These are phyloP conservation scores for Cotesia congregata DNA, from an alignment of 2,888 invertebrate genomes.

Conservation along the genomic window DNA sequence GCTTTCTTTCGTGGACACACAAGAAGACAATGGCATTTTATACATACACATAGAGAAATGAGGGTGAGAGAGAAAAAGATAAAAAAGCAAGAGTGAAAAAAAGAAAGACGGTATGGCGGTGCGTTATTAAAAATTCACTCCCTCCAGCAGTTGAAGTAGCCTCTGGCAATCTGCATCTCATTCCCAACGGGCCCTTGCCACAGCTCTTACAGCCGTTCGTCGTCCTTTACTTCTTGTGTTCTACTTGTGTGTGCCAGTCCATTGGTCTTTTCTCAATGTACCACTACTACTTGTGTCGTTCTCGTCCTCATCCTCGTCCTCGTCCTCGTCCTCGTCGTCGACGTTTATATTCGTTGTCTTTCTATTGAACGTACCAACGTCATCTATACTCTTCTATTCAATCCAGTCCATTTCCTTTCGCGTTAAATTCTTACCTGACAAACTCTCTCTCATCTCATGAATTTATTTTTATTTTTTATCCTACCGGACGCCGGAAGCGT, in stretches of 20 bases:
- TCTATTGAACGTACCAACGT: background rate
- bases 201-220: constrained; percentile 29
- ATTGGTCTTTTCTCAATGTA: constrained; percentile 4
- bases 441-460: constrained; percentile 4
- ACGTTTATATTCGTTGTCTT: constrained; percentile 14
- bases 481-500: constrained; percentile 22
- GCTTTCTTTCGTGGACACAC: constrained; percentile 56
- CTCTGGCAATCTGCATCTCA: constrained; percentile 70
- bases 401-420: constrained; percentile 27
- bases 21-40: constrained; percentile 61
- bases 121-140: constrained; percentile 70
- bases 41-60: constrained; percentile 39
- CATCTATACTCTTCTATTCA: constrained; percentile 2
- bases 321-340: constrained; percentile 3
- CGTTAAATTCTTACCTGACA: constrained; percentile 23
- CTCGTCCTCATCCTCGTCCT: constrained; percentile 9
- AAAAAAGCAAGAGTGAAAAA: constrained; percentile 25
- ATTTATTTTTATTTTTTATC: constrained; percentile 3
- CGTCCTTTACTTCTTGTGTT: constrained; percentile 19
- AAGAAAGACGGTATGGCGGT: constrained; percentile 59
- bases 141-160: constrained; percentile 66
- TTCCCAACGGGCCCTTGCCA: constrained; percentile 63
- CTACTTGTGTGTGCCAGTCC: constrained; percentile 22
- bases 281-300: background rate
- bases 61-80: constrained; percentile 23